Evolutionary conservation across 2,113 vertebrate genomes (phyloP), one percentile per base, ranked within the genome.

Genomic region (Neofelis nebulosa): DNA sequence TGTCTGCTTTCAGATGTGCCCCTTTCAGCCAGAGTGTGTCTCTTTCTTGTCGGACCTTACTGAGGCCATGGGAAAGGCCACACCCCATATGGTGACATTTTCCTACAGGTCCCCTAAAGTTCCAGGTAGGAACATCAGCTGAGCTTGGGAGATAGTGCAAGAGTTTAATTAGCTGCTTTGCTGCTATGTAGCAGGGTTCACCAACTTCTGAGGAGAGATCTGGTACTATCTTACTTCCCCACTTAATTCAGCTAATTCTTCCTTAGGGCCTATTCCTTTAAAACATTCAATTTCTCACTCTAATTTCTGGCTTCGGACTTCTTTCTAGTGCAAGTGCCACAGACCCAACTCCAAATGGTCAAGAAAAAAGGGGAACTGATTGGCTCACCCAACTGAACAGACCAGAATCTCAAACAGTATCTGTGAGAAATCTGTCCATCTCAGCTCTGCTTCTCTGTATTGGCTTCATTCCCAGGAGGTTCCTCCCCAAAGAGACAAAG

Each of bases 241-340:
- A 21, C 63, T 52, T 65, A 57, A 65, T 76, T 89, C 31, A 71
- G 48, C 31, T 66, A 45, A 85, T 87, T 78, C 33, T 13, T 71
- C 94, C 74, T 68, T 31, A 88, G 38, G 91, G 21, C 48, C 23
- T 97, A 6, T 55, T 68, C 38, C 38, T 65, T 91, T 3, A 16
- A 18, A 89, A 89, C 92, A 66, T 68, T 63, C 68, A 31, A 79
- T 73, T 78, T 90, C 65, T 95, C 31, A 89, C 89, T 91, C 78
- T 83, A 69, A 76, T 96, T 84, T 96, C 41, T 91, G 45, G 13
- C 81, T 79, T 93, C 68, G 31, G 38, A 87, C 5, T 50, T 92
- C 45, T 84, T 65, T 36, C 12, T 65, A 7, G 41, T 68, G 41
- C 21, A 66, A 29, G 14, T 83, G 73, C 78, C 61, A 84, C 29